phyloP scores from a whole-genome alignment of 1,140 invertebrate genomes.

The Odontomachus brunneus region DNA sequence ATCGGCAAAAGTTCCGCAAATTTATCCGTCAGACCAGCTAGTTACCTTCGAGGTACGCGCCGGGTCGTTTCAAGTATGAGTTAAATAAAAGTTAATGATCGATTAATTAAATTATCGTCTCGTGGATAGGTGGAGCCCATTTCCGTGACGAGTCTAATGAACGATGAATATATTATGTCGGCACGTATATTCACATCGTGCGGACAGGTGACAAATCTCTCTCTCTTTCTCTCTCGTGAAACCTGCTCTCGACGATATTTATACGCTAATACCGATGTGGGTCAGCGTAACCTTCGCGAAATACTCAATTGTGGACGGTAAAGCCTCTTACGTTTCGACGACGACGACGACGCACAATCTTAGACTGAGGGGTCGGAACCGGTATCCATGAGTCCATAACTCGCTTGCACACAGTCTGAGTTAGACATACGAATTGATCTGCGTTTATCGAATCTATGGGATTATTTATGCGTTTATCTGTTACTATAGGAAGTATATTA shows the following conservation, averaged over 20 bases:
- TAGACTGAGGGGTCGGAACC: constrained; percentile 9
- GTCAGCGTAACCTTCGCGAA: constrained; percentile 23
- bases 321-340: constrained; percentile 24
- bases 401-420: not conserved
- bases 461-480: too few species aligned
- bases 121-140: too few species aligned
- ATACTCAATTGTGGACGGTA: constrained; percentile 21
- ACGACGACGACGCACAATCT: constrained; percentile 26
- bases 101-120: too few species aligned
- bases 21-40: too few species aligned
- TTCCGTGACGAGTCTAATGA: not conserved
- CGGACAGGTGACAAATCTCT: not conserved
- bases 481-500: too few species aligned
- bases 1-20: too few species aligned
- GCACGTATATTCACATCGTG: not conserved
- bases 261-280: constrained; percentile 18
- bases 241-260: constrained; percentile 25
- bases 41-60: too few species aligned
- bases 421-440: not conserved
- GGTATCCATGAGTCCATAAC: not conserved
- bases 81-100: too few species aligned
- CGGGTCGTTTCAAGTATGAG: too few species aligned
- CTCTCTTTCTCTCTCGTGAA: not conserved
- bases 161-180: not conserved
- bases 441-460: not conserved